Base-by-base conservation (phyloP, 2,113 vertebrate genomes). In the Pangasianodon gigas region DNA sequence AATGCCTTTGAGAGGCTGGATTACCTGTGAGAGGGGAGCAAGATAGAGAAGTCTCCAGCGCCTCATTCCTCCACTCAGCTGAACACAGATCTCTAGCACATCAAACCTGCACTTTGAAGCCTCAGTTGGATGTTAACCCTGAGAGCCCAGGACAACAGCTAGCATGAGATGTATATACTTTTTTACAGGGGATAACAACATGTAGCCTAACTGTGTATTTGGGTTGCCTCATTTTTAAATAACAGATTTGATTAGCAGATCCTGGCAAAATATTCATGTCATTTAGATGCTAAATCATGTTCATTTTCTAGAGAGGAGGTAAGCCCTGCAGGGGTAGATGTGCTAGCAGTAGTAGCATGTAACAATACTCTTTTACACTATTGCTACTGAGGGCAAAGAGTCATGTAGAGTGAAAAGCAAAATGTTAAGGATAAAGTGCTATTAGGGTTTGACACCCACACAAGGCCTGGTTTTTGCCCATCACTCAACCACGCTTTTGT, bases 71-170 rank as follows among this genome's bases (percentile, higher is more conserved):
- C 67, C 48, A 94, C 94, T 95, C 95, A 95, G 96, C 95, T 96
- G 96, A 96, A 97, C 96, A 96, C 96, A 95, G 94, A 94, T 93
- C 95, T 95, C 96, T 95, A 95, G 94, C 94, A 96, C 95, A 96
- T 96, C 96, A 95, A 96, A 95, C 96, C 94, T 94, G 87, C 90
- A 92, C 96, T 97, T 97, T 97, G 96, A 97, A 96, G 96, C 94
- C 93, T 94, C 94, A 95, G 93, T 93, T 95, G 94, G 93, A 95
- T 95, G 95, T 96, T 96, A 96, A 96, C 95, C 95, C 93, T 94
- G 92, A 3, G 94, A 95, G 96, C 94, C 92, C 93, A 93, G 92
- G 88, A 96, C 95, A 95, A 95, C 48, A 19, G 93, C 95, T 95
- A 95, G 95, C 93, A 89, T 90, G 92, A 91, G 37, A 16, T 65